Base-by-base conservation (phyloP, 2,888 invertebrate genomes). In the Phyto melanocephala region DNA sequence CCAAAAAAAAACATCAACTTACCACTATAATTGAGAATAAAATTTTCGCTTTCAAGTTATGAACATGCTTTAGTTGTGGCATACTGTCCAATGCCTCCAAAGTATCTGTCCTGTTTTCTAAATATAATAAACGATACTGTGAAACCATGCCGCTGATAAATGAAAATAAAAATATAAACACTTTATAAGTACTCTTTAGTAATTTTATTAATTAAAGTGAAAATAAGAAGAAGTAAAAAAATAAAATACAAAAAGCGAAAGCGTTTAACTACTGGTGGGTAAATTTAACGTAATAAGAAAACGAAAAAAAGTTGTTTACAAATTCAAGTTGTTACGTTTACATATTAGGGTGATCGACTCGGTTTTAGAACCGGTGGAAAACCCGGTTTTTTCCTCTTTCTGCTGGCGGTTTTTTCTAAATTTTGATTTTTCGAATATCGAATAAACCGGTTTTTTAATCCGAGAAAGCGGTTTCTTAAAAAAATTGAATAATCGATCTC, bases 21-120 rank as follows among this genome's bases (percentile, higher is more conserved):
- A 98, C 98, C 92, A 98, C 98, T 86, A 98, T 95, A 78, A 98
- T 96, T 79, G 98, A 98, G 92, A 98, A 98, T 85, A 99, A 94
- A 85, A 99, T 96, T 93, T 98, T 99, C 87, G 95, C 95, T 92
- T 99, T 98, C 85, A 99, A 93, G 88, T 97, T 97, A 80, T 96
- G 95, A 13, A 96, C 96, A 85, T 96, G 95, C 72, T 94, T 93
- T 75, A 99, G 93, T 84, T 96, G 95, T 10, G 95, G 94, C 79
- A 98, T 92, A 35, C 94, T 93, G 86, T 97, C 95, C 80, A 99
- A 92, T 10, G 97, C 96, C 86, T 98, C 97, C 86, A 98, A 92
- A 0, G 96, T 95, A 87, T 97, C 96, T 77, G 96, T 94, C 75
- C 98, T 93, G 37, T 95, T 96, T 86, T 96, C 95, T 65, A 95